Evolutionary conservation across 2,888 invertebrate genomes (phyloP).

Genomic region (Nesidiocoris tenuis): DNA sequence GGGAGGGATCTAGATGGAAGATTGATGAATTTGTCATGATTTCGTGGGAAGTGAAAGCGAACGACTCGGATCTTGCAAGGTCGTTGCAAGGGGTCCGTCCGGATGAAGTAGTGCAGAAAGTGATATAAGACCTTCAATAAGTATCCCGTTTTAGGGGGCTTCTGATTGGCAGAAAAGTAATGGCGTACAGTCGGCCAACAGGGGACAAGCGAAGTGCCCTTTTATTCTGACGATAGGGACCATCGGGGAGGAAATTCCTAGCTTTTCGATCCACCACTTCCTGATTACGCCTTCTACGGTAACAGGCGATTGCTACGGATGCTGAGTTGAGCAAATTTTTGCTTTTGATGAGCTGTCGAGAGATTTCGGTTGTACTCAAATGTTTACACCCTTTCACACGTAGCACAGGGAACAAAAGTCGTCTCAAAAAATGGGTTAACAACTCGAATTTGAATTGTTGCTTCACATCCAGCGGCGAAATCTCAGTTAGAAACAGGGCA

Average conservation of each 20-base stretch:
- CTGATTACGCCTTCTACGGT: neutral
- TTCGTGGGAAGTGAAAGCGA: neutral
- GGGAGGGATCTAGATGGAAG: slow-evolving; percentile 17
- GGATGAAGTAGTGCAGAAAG: slow-evolving; percentile 24
- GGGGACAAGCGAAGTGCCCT: slow-evolving; percentile 13
- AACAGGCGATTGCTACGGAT: neutral
- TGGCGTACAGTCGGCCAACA: neutral
- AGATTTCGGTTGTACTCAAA: too few relatives aligned
- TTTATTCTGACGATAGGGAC: slow-evolving; percentile 14
- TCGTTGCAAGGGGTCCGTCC: neutral
- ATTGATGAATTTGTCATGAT: slow-evolving; percentile 37
- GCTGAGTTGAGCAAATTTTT: neutral
- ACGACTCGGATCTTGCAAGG: slow-evolving; percentile 4
- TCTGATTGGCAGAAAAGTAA: slow-evolving; percentile 17
- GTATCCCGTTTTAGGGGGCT: slow-evolving; percentile 24
- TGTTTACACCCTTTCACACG: too few relatives aligned
- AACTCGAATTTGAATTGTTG: too few relatives aligned
- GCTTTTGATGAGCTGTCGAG: too few relatives aligned
- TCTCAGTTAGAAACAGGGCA: too few relatives aligned
- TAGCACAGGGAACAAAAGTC: too few relatives aligned
- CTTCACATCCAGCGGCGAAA: too few relatives aligned
- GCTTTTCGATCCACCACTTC: neutral
- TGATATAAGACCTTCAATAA: slow-evolving; percentile 37
- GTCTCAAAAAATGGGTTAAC: too few relatives aligned
- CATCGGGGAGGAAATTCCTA: neutral